phyloP scores from a whole-genome alignment of 2,888 invertebrate genomes.

The Philaethria dido region DNA sequence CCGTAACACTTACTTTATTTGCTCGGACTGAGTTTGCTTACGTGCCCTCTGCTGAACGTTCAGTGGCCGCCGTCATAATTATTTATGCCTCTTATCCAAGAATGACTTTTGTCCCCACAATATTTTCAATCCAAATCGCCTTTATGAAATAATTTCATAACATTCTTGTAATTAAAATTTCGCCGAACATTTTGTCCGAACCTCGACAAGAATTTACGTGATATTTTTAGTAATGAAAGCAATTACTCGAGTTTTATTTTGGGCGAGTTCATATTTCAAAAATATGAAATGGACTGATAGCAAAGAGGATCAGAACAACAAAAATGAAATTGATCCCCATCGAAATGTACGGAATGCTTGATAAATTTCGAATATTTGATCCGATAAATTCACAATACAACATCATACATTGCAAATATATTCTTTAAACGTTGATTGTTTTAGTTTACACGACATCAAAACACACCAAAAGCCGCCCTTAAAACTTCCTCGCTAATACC shows the following conservation, averaged over 20 bases:
- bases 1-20: constrained; percentile 60
- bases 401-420: neutral
- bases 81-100: constrained; percentile 75
- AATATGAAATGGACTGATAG: constrained; percentile 12
- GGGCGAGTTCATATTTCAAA: constrained; percentile 29
- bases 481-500: constrained; percentile 33
- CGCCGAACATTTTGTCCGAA: constrained; percentile 65
- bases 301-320: constrained; percentile 18
- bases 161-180: constrained; percentile 80
- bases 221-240: constrained; percentile 50
- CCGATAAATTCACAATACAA: neutral
- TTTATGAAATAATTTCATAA: constrained; percentile 78
- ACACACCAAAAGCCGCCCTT: constrained; percentile 27
- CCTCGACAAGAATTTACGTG: constrained; percentile 62
- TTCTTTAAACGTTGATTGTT: constrained; percentile 14
- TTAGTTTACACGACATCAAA: constrained; percentile 26
- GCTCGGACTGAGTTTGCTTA: constrained; percentile 66
- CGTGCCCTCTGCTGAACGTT: constrained; percentile 57
- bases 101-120: constrained; percentile 60
- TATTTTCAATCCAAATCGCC: constrained; percentile 67
- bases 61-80: constrained; percentile 75
- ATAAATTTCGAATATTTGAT: constrained; percentile 3
- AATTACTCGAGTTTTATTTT: constrained; percentile 36
- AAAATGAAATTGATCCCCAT: neutral
- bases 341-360: constrained; percentile 5